phyloP scores from a whole-genome alignment of 2,113 vertebrate species.

The Craseonycteris thonglongyai region DNA sequence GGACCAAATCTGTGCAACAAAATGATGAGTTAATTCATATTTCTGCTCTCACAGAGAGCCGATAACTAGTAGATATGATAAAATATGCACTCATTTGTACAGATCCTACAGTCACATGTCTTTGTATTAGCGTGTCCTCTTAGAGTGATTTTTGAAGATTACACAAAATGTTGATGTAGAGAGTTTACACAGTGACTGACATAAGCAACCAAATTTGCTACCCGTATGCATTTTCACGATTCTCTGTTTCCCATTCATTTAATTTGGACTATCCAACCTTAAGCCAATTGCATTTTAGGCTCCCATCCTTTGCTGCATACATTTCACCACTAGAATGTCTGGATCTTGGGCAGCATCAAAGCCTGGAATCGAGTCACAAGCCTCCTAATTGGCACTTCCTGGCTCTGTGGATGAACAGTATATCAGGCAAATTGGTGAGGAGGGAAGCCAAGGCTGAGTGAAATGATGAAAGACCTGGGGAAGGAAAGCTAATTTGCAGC shows the following conservation, averaged over 20 bases:
- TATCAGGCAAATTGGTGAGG: conserved; percentile 37
- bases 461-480: conserved; percentile 21
- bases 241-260: neutral
- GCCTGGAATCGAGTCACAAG: neutral
- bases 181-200: neutral
- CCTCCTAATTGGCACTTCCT: conserved; percentile 21
- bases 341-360: neutral
- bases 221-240: neutral
- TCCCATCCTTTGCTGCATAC: neutral
- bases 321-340: neutral
- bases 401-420: neutral
- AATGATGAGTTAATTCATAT: neutral
- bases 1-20: neutral
- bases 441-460: conserved; percentile 30
- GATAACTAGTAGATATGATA: neutral
- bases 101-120: neutral
- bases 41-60: neutral
- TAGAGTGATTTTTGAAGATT: neutral
- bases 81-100: neutral
- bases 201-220: neutral
- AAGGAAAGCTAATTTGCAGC: conserved; percentile 42
- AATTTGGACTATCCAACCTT: neutral
- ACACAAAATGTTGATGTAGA: neutral
- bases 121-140: neutral
- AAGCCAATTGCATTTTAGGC: neutral